These are phyloP conservation scores for Phyllotis vaccarum DNA, from an alignment of 2,797 vertebrate genomes.

Conservation along the genomic window DNA sequence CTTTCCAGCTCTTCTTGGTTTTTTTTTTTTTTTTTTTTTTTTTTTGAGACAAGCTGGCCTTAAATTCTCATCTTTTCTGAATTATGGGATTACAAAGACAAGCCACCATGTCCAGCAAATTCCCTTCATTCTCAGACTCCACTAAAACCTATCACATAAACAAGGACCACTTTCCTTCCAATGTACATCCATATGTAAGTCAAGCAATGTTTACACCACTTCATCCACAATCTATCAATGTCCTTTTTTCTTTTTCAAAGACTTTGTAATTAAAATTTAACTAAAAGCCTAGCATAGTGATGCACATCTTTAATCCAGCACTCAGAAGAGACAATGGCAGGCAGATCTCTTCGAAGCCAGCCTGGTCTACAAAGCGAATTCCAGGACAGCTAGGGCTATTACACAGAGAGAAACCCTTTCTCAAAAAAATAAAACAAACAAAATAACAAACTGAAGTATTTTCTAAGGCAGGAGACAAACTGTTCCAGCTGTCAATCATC, in stretches of 20 bases:
- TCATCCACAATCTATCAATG: neutral
- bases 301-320: neutral
- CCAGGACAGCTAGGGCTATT: neutral
- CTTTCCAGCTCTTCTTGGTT: neutral
- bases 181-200: constrained; percentile 34
- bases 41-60: neutral
- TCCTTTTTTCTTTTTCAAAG: constrained; percentile 22
- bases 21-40: too few species aligned
- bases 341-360: too few species aligned
- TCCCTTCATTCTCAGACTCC: constrained; percentile 36
- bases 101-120: neutral
- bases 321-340: neutral
- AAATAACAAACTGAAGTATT: neutral
- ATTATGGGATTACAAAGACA: neutral
- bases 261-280: constrained; percentile 56
- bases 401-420: neutral
- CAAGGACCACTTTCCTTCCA: constrained; percentile 23
- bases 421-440: neutral
- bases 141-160: neutral
- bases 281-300: neutral
- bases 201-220: neutral
- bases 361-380: neutral
- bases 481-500: neutral
- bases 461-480: constrained; percentile 38
- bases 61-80: neutral